These are phyloP conservation scores for Callochromis pleurospilus DNA, from an alignment of 2,113 vertebrate genomes.

Conservation along the genomic window DNA sequence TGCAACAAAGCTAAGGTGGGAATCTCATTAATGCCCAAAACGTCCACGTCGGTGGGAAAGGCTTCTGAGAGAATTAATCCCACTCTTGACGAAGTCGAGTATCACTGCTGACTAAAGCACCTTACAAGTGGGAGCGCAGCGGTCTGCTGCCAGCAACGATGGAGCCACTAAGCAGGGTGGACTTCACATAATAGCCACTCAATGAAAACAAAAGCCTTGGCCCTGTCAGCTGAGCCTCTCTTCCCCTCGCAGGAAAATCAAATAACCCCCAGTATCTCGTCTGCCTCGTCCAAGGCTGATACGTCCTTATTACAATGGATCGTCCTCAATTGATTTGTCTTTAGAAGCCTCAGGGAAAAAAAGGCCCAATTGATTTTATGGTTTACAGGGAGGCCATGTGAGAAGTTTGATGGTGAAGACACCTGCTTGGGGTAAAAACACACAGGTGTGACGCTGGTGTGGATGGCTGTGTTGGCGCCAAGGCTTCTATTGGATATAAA, in stretches of 20 bases:
- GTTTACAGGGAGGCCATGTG: slow-evolving; percentile 2
- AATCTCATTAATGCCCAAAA: slow-evolving; percentile 13
- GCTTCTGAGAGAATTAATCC: slow-evolving; percentile 27
- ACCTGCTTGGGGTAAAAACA: background rate
- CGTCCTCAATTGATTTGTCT: slow-evolving; percentile 53
- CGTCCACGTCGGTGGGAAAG: background rate
- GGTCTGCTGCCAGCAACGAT: background rate
- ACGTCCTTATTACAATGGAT: slow-evolving; percentile 55
- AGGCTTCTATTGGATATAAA: background rate
- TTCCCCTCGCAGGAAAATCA: slow-evolving; percentile 8
- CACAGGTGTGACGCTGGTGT: background rate
- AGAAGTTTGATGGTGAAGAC: background rate
- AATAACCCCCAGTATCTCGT: slow-evolving; percentile 25
- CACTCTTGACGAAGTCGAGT: background rate
- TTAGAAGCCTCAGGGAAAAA: slow-evolving; percentile 18
- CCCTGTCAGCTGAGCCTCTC: background rate
- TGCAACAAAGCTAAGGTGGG: background rate
- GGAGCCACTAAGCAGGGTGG: background rate
- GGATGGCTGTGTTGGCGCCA: background rate
- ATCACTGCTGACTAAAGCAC: slow-evolving; percentile 41
- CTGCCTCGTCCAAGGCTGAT: slow-evolving; percentile 24
- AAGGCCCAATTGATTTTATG: slow-evolving; percentile 32
- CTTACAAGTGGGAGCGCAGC: background rate
- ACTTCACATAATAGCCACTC: slow-evolving; percentile 48
- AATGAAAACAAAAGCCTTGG: slow-evolving; percentile 41